Base-by-base conservation (phyloP, 2,888 invertebrate genomes). In the Scaptomyza reducta region DNA sequence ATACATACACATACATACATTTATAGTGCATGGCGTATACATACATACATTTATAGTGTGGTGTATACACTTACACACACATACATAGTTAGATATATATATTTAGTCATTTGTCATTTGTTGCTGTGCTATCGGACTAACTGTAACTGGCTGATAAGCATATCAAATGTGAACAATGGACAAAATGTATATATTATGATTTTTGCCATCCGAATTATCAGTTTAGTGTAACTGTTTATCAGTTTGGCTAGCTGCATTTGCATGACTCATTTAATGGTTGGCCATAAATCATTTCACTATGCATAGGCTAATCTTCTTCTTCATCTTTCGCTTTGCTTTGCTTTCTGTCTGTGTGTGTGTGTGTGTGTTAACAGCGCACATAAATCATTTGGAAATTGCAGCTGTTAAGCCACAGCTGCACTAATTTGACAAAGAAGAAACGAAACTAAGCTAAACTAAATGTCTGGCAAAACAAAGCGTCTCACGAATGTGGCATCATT, bases 401-500 rank as follows among this genome's bases (percentile, higher is more conserved):
- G 71, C 71, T 75, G 77, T 44, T 44, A 35, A 44, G 42, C 41
- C 40, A 44, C 45, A 59, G 70, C 69, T 67, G 63, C 55, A 67
- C 70, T 79, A 82, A 80, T 83, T 83, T 83, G 73, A 79, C 69
- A 18, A 5, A n/a, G n/a, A 6, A 33, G 16, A 1, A 18, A 33
- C 22, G 5, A 22, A 22, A 22, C 22, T 22, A 22, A 27, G 27
- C 31, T 33, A 6, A 22, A 49, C 46, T 16, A 5, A 16, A 9
- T 47, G 27, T 16, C 27, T 13, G n/a, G 18, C 49, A 66, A 76
- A 82, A 77, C 88, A 87, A 87, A 87, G 86, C 83, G 69, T 38
- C 60, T 71, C 77, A 77, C 72, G 82, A 83, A 83, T 87, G 82
- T 83, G 83, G 83, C 82, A 87, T 87, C 86, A 87, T 83, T 83